Base-by-base conservation (phyloP, 2,888 invertebrate species). In the Cryptocephalus moraei region DNA sequence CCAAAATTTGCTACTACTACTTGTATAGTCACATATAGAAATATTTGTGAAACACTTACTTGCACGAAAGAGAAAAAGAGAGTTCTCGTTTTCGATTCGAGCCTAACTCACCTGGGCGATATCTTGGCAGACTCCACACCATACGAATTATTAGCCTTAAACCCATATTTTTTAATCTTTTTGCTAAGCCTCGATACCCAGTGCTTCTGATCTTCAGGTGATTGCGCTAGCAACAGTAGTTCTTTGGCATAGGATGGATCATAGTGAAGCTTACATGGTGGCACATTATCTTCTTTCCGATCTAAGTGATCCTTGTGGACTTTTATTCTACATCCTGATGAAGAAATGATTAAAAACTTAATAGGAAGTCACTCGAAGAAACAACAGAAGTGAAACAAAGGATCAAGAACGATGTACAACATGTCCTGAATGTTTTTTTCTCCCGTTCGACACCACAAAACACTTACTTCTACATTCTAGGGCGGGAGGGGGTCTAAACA, bases 271-370 rank as follows among this genome's bases (percentile, higher is more conserved):
- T 95, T 96, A 76, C 96, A 97, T 41, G 95, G 94, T 54, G 91
- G 91, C 66, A 95, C 83, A 52, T 83, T 80, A 69, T 90, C 90
- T 67, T 86, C 86, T 62, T 82, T 81, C 58, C 80, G 78, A 62
- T 89, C 86, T 69, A 91, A 82, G 79, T 99, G 97, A 68, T 97
- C 96, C 71, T 91, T 91, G 74, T 99, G 97, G 65, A 97, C 89
- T 78, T 96, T 96, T 70, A 92, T 88, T 66, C 91, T 88, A 75
- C 96, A 97, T 57, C 93, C 94, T 88, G n/a, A 22, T 22, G 22
- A 22, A 22, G 6, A 2, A 22, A 6, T n/a, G n/a, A 10, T 10
- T 32, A 41, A 8, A 33, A 33, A 32, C 14, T n/a, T 11, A 14
- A 32, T 8, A 13, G 9, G 33, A 13, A 13, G 33, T 41, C 31